phyloP scores from a whole-genome alignment of 1,140 invertebrate genomes.

The Meloidogyne hapla region DNA sequence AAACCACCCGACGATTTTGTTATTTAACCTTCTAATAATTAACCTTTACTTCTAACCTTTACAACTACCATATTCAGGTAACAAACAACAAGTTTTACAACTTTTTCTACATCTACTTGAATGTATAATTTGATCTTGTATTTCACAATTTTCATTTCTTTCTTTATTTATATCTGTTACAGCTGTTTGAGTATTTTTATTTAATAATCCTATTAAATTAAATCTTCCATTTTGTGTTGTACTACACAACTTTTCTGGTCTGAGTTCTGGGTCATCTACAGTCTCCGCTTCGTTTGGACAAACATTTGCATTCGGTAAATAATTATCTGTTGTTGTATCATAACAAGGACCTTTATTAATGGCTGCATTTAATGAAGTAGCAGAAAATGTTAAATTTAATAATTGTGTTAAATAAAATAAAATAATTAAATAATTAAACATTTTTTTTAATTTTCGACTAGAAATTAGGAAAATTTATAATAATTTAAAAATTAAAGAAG shows the following conservation, averaged over 20 bases:
- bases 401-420: slow-evolving; percentile 9
- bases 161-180: slow-evolving; percentile 4
- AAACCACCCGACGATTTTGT: no score
- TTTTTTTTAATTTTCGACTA: neutral
- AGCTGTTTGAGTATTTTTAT: neutral
- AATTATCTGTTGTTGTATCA: neutral
- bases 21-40: neutral
- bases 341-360: neutral
- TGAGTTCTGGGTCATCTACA: slow-evolving; percentile 1
- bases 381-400: neutral
- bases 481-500: neutral
- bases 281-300: neutral
- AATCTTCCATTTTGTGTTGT: neutral
- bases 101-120: slow-evolving; percentile 16
- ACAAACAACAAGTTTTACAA: slow-evolving; percentile 21
- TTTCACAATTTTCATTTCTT: slow-evolving; percentile 5
- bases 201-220: slow-evolving; percentile 13
- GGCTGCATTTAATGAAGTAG: neutral
- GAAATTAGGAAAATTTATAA: neutral
- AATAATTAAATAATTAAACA: neutral
- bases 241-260: neutral
- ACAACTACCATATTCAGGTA: slow-evolving; percentile 23
- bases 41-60: neutral
- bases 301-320: neutral
- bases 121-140: slow-evolving; percentile 6